phyloP scores from a whole-genome alignment of 2,888 invertebrate genomes.

The Oasisia sp. region DNA sequence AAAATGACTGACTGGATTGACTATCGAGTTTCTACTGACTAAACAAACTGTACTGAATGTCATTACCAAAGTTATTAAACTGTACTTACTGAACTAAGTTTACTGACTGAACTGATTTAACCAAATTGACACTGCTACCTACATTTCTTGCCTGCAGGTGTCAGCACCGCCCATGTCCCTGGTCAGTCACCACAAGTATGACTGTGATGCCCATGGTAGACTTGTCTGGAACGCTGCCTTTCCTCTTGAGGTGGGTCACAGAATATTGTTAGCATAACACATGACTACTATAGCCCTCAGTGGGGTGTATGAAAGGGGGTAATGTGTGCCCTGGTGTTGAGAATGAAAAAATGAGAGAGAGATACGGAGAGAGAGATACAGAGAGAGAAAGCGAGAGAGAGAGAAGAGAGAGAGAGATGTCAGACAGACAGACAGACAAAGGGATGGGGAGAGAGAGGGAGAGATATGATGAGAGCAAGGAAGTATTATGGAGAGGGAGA shows the following conservation, averaged over 20 bases:
- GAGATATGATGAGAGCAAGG: no score
- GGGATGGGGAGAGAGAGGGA: no score
- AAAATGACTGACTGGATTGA: neutral
- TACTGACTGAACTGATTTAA: neutral
- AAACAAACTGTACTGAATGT: neutral
- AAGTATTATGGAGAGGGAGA: no score
- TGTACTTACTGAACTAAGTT: neutral
- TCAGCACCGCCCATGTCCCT: neutral
- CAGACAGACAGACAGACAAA: no score
- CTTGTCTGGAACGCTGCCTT: neutral
- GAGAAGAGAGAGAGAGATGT: no score
- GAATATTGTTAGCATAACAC: neutral
- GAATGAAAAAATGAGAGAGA: no score
- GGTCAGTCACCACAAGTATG: neutral
- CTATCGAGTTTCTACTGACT: neutral
- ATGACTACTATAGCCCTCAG: no score
- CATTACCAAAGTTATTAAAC: neutral
- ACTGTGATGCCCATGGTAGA: neutral
- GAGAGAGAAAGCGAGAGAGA: no score
- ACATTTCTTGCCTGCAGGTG: neutral
- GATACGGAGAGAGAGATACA: no score
- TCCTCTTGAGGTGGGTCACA: neutral
- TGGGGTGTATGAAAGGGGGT: neutral
- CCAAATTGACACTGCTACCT: no score
- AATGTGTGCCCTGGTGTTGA: neutral